Conservation (phyloP, 2,113 vertebrate genomes). For the Choloepus hoffmanni region DNA sequence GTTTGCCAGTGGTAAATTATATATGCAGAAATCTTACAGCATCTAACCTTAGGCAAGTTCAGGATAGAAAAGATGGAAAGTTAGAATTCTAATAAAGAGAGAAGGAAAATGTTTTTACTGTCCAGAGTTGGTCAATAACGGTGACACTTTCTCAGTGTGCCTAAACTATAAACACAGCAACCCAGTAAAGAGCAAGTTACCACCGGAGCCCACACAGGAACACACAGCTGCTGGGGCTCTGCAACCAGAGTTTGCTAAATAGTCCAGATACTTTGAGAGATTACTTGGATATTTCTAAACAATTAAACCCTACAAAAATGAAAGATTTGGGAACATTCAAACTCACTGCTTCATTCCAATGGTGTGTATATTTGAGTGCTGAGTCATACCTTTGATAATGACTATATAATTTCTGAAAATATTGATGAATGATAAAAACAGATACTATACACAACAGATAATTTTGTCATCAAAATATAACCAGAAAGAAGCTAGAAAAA, state of each 20-base stretch:
- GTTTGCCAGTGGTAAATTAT: slow-evolving; percentile 36
- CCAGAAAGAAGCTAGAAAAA: neutral
- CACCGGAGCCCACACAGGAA: neutral
- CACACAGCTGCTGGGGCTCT: neutral
- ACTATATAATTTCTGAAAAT: neutral
- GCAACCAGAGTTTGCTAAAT: neutral
- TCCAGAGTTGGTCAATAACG: neutral
- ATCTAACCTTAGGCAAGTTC: neutral
- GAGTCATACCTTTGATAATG: neutral
- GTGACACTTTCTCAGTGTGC: neutral
- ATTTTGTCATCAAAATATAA: neutral
- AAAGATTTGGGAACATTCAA: neutral
- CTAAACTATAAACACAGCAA: neutral
- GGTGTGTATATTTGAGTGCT: neutral
- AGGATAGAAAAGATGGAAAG: neutral
- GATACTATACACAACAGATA: neutral
- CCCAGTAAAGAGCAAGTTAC: neutral
- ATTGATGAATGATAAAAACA: neutral
- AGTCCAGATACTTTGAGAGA: neutral
- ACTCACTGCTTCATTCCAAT: neutral
- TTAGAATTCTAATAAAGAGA: slow-evolving; percentile 30
- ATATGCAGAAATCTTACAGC: neutral
- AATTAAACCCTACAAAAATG: slow-evolving; percentile 23
- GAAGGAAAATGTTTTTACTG: neutral
- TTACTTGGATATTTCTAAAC: neutral